phyloP scores from a whole-genome alignment of 2,797 vertebrate species.

The Myotis findleyi region DNA sequence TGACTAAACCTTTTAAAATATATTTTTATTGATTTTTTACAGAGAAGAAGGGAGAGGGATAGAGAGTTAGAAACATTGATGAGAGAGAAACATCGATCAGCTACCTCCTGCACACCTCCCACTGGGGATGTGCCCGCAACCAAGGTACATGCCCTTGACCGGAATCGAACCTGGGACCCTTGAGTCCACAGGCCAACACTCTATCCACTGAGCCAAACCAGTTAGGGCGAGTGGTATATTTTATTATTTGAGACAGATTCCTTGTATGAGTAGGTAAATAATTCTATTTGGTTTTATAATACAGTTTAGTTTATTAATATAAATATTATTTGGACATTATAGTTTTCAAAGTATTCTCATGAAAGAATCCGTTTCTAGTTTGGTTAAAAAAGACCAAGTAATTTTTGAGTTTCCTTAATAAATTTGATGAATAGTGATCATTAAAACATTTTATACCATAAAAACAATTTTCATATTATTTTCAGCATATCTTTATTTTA shows the following conservation, averaged over 20 bases:
- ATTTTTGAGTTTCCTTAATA: slow-evolving; percentile 36
- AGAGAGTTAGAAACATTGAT: no score
- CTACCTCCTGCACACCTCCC: no score
- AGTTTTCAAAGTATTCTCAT: slow-evolving; percentile 34
- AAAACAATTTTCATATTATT: neutral
- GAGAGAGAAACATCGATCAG: no score
- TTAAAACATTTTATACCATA: neutral
- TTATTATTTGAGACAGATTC: slow-evolving; percentile 29
- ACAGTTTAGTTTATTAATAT: neutral
- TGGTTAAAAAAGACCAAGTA: slow-evolving; percentile 8
- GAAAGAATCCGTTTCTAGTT: slow-evolving; percentile 20
- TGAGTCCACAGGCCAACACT: no score
- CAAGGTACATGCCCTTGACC: no score
- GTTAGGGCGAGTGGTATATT: neutral
- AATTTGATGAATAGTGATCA: neutral
- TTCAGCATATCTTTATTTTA: neutral
- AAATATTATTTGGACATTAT: neutral
- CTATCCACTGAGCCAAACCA: no score
- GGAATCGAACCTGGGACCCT: no score
- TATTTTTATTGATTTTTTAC: no score
- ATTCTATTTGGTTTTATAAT: slow-evolving; percentile 36
- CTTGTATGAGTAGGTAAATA: neutral
- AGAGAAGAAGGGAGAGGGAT: no score
- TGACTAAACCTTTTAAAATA: neutral
- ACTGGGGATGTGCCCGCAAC: no score